Base-by-base conservation (phyloP, 2,113 vertebrate genomes). In the Typhlomys cinereus region DNA sequence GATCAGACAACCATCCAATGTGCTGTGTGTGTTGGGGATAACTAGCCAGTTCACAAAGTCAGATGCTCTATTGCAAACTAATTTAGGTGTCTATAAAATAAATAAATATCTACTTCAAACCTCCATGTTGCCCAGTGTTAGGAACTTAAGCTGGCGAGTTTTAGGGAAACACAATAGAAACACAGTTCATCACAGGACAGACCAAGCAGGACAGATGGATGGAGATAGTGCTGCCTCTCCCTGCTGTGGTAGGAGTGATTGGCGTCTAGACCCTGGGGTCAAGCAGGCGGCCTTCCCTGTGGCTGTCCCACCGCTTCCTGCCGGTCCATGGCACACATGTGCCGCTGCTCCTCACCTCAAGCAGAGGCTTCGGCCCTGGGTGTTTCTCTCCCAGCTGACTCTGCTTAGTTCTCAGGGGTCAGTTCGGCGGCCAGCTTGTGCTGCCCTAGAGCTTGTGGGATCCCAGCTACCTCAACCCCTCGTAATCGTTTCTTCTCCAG, bases 181-280 rank as follows among this genome's bases (percentile, higher is more conserved):
- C n/a, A n/a, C n/a, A n/a, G n/a, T n/a, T n/a, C n/a, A n/a, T n/a
- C n/a, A n/a, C n/a, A n/a, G n/a, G n/a, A n/a, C n/a, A n/a, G n/a
- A n/a, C n/a, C n/a, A n/a, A n/a, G n/a, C n/a, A n/a, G n/a, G n/a
- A n/a, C n/a, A n/a, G n/a, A n/a, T n/a, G n/a, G n/a, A n/a, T n/a
- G n/a, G n/a, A n/a, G n/a, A n/a, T n/a, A n/a, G n/a, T n/a, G n/a
- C n/a, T n/a, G 78, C 14, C 14, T 34, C 27, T 5, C 52, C 6
- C 15, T 41, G 23, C 11, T 4, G n/a, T 1, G 25, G 59, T 57
- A 25, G 0, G 7, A 34, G 15, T 61, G 89, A 62, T n/a, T 36
- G 34, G n/a, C 1, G 3, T 0, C 0, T 6, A 41, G 79, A 17
- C 27, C 7, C 0, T 4, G n/a, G 18, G 50, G 18, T 52, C 7